Percentiles rank a stretch among this genome's conserved stretches.
Evolutionary conservation across 2,797 vertebrate species (phyloP).

Genomic region (Lindbergichthys nudifrons): DNA sequence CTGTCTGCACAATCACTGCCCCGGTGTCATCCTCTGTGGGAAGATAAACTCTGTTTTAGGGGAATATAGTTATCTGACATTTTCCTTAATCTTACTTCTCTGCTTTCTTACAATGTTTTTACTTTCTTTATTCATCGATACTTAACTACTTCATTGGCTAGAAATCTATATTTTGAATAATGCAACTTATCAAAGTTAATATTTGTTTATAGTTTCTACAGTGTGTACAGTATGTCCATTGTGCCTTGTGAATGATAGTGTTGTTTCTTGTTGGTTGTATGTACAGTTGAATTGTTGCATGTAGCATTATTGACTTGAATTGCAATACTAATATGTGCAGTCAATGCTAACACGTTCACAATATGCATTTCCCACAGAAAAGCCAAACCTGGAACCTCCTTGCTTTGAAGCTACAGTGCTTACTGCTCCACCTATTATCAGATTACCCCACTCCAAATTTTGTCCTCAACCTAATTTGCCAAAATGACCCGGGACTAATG

Average conservation of each 20-base stretch:
- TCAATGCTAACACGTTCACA: neutral
- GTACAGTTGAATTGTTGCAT: no score
- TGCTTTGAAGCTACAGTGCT: no score
- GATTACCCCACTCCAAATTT: conserved; percentile 18
- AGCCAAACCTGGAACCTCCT: no score
- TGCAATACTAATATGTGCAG: neutral
- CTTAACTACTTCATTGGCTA: no score
- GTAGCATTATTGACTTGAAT: no score
- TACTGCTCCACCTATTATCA: conserved; percentile 1
- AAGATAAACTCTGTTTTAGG: neutral
- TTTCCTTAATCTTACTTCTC: neutral
- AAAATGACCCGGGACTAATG: conserved; percentile 30
- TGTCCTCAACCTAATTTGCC: conserved; percentile 28
- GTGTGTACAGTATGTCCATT: no score
- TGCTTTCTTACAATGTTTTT: neutral
- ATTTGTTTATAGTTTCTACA: no score
- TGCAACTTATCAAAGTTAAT: no score
- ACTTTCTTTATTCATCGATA: neutral
- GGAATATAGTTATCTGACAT: neutral
- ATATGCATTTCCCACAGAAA: no score
- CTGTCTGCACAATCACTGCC: conserved; percentile 94
- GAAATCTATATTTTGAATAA: no score
- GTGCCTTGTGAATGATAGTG: no score
- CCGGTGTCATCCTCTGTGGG: conserved; percentile 92
- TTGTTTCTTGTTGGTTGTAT: no score